Evolutionary conservation across 1,140 invertebrate genomes (phyloP), one percentile per base, ranked within the genome.

Genomic region (Scaptodrosophila lebanonensis): DNA sequence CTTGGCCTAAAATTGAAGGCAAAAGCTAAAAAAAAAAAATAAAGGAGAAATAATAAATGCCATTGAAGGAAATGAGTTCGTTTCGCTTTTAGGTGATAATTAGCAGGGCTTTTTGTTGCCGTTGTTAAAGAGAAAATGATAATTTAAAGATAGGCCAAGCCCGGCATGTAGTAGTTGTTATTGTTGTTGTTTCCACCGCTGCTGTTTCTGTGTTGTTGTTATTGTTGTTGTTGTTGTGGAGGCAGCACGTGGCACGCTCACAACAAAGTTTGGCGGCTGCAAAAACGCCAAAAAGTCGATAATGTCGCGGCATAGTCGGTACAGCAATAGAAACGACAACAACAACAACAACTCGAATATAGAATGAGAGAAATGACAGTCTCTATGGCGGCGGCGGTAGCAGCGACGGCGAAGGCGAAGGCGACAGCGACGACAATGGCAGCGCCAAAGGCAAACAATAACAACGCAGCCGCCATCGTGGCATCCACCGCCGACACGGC

Each of bases 41-140:
- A 66, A 52, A 45, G 18, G 13, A 49, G 60, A 47, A 62, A 53
- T 49, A 65, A 33, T 30, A 63, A 72, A 47, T 43, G 35, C 50
- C 44, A 25, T 25, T 8, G 27, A 48, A 51, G 73, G 63, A 77
- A 77, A 77, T 77, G 33, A 65, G 52, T 53, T 71, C n/a, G n/a
- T 76, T n/a, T n/a, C n/a, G n/a, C n/a, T n/a, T 51, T 27, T 42
- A 29, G 54, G 33, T 67, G 68, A 73, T 79, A 79, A 79, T 79
- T 79, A 79, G 68, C 45, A 62, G 61, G 18, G 45, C 57, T 58
- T 35, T 65, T 68, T 69, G 58, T 58, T 64, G 54, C 40, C 50
- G n/a, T 25, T 20, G 30, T 38, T 38, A 51, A 35, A 43, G 8
- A 11, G 12, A 25, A 56, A 63, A 64, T 42, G 43, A 33, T 16